These are phyloP conservation scores for Oscheius sp. DNA, from an alignment of 2,888 invertebrate species.

Conservation along the genomic window DNA sequence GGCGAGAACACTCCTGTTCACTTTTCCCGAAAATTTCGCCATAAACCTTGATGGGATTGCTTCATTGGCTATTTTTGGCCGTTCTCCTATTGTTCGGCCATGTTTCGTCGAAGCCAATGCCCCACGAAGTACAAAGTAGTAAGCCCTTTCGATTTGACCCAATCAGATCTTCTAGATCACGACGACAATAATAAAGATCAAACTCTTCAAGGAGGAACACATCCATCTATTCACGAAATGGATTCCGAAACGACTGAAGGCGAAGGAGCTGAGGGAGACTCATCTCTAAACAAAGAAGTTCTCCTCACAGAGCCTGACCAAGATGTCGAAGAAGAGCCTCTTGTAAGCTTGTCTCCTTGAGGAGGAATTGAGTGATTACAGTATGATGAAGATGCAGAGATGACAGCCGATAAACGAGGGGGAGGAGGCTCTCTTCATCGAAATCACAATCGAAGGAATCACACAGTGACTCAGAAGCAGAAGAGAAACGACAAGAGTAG, in stretches of 20 bases:
- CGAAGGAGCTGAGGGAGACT: constrained; percentile 12
- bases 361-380: background rate
- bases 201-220: constrained; percentile 11
- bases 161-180: constrained; percentile 3
- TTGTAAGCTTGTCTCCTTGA: background rate
- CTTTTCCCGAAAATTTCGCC: background rate
- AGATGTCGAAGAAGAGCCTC: background rate
- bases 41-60: background rate
- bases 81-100: background rate
- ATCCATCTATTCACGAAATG: constrained; percentile 23
- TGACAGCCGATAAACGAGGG: constrained; percentile 3
- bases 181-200: constrained; percentile 14
- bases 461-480: background rate
- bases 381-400: constrained; percentile 14
- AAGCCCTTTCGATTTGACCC: background rate
- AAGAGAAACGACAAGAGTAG: constrained; percentile 9
- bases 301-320: background rate
- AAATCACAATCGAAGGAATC: background rate
- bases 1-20: background rate
- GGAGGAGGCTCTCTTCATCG: constrained; percentile 1
- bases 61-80: background rate
- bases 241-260: background rate
- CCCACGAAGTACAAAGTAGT: background rate
- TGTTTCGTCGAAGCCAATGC: background rate
- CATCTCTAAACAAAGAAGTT: constrained; percentile 3